These are phyloP conservation scores for Agapornis roseicollis DNA, from an alignment of 2,113 vertebrate species.

Conservation along the genomic window DNA sequence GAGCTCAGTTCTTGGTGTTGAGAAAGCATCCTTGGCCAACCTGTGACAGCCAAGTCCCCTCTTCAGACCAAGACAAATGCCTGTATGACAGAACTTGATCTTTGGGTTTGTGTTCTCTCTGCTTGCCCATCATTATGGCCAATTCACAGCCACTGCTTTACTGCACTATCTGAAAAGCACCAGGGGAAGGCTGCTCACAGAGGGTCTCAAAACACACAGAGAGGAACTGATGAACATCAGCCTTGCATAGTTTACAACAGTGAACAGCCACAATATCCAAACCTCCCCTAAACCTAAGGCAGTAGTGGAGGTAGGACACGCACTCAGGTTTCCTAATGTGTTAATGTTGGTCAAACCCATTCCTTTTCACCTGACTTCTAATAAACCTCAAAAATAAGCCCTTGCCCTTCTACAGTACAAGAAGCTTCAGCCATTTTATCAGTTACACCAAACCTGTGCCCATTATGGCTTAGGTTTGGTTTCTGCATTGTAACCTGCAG, in stretches of 20 bases:
- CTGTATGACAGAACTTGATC: neutral
- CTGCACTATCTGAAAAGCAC: neutral
- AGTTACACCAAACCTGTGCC: fast-evolving
- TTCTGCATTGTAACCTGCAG: fast-evolving
- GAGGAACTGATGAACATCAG: neutral
- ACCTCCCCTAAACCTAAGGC: neutral
- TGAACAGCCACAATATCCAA: neutral
- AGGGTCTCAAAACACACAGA: neutral
- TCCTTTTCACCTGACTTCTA: neutral
- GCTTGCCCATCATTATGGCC: neutral
- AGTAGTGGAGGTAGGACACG: fast-evolving
- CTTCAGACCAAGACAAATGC: neutral
- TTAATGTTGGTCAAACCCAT: neutral
- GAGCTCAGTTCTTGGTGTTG: neutral
- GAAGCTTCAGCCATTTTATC: neutral
- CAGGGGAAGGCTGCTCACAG: neutral
- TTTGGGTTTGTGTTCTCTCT: neutral
- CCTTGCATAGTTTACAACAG: neutral
- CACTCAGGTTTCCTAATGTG: neutral
- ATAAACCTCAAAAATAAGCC: neutral
- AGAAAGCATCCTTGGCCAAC: neutral
- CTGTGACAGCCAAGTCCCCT: too few species aligned
- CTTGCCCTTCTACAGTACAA: neutral
- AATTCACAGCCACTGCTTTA: neutral
- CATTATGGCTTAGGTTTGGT: fast-evolving